Evolutionary conservation across 2,797 vertebrate genomes (phyloP).

Genomic region (Apodemus agrarius): DNA sequence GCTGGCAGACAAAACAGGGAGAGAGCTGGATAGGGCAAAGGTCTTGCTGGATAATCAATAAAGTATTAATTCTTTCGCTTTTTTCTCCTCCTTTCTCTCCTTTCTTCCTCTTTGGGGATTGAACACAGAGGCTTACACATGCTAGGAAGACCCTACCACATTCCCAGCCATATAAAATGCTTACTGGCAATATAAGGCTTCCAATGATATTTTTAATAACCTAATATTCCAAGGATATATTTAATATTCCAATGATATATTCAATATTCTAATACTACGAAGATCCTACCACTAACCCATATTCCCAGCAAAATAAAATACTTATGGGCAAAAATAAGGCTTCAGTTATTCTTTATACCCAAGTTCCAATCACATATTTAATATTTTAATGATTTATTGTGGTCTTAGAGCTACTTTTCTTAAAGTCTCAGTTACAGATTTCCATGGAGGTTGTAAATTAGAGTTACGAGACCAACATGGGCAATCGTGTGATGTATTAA

Average conservation of each 20-base stretch:
- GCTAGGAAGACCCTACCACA: neutral
- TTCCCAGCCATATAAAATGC: neutral
- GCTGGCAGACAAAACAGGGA: neutral
- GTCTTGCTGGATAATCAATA: neutral
- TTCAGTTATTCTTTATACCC: neutral
- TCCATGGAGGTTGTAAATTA: neutral
- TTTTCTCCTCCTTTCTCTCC: neutral
- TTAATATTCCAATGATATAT: neutral
- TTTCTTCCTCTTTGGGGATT: neutral
- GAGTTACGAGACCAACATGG: neutral
- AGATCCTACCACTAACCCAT: neutral
- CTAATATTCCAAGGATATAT: neutral
- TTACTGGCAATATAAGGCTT: neutral
- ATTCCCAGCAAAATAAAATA: neutral
- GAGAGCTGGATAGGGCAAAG: neutral
- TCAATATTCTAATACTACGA: neutral
- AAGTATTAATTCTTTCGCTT: neutral
- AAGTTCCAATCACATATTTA: neutral
- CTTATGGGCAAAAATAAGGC: neutral
- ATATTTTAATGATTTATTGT: constrained; percentile 9
- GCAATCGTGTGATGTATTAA: neutral
- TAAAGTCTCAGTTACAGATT: constrained; percentile 10
- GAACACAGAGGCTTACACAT: neutral
- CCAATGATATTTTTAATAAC: constrained; percentile 17
- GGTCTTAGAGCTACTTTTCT: neutral